phyloP scores from a whole-genome alignment of 2,888 invertebrate species.

The Mesochorus sp. region DNA sequence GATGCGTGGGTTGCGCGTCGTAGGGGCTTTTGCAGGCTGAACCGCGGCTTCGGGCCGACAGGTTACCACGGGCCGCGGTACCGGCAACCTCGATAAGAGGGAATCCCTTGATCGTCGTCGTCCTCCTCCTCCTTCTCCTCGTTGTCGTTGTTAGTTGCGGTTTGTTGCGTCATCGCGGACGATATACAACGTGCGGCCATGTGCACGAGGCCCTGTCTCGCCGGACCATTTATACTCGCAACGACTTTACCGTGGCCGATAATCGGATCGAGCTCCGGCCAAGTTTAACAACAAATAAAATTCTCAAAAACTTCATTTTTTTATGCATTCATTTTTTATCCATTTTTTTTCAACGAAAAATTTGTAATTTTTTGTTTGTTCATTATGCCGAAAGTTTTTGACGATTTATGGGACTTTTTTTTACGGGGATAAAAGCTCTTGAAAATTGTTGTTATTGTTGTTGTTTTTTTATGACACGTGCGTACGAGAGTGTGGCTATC shows the following conservation, averaged over 20 bases:
- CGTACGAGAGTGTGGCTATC: not conserved
- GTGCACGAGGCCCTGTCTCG: slow-evolving; percentile 15
- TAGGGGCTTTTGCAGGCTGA: slow-evolving; percentile 67
- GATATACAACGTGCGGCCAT: slow-evolving; percentile 34
- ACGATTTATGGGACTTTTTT: too few relatives aligned
- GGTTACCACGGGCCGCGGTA: slow-evolving; percentile 73
- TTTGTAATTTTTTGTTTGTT: not conserved
- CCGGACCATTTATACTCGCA: not conserved
- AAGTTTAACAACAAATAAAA: not conserved
- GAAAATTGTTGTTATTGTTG: too few relatives aligned
- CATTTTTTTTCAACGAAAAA: too few relatives aligned
- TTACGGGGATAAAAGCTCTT: too few relatives aligned
- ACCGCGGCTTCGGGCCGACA: slow-evolving; percentile 70
- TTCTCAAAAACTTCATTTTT: not conserved
- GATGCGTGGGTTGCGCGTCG: slow-evolving; percentile 61
- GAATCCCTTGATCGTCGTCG: slow-evolving; percentile 23
- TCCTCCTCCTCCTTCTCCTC: not conserved
- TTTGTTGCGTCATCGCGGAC: slow-evolving; percentile 45
- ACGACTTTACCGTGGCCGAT: not conserved
- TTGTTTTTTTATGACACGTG: not conserved
- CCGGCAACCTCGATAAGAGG: slow-evolving; percentile 65
- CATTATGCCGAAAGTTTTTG: too few relatives aligned
- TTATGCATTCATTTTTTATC: not conserved
- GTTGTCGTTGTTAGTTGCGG: not conserved
- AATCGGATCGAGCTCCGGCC: not conserved